Percentiles rank a stretch among this genome's conserved stretches.
These are phyloP conservation scores for Myotis davidii DNA, from an alignment of 2,113 vertebrate genomes.

Conservation along the genomic window DNA sequence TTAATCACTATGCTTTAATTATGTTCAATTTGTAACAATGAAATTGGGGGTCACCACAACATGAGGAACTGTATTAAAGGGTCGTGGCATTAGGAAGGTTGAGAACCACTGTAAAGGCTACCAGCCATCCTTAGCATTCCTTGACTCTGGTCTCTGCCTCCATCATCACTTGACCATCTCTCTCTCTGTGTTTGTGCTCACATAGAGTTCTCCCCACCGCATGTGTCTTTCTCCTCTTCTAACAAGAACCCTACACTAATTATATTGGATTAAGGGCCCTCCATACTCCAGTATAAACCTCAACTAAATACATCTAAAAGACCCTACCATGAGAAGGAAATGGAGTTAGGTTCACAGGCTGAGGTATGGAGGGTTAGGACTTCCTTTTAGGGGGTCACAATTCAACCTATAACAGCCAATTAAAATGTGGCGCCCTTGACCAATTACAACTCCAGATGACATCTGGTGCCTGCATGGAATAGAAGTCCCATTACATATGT, in stretches of 20 bases:
- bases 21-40: no score
- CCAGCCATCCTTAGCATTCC: not conserved
- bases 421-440: not conserved
- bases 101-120: no score
- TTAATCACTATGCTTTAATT: no score
- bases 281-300: not conserved
- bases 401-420: not conserved
- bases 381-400: not conserved
- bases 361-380: not conserved
- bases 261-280: not conserved
- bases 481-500: not conserved
- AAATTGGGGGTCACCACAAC: no score
- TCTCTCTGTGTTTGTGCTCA: not conserved
- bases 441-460: not conserved
- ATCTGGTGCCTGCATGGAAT: not conserved
- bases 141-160: not conserved
- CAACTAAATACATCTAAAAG: not conserved
- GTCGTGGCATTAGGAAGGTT: no score
- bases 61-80: no score
- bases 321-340: not conserved
- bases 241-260: not conserved
- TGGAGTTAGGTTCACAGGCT: not conserved
- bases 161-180: not conserved
- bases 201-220: not conserved
- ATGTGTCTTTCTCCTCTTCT: not conserved